A percentile compares a stretch with the other conserved stretches of the same genome.
These are phyloP conservation scores for Drosophila pegasa DNA, from an alignment of 2,888 invertebrate genomes.

Conservation along the genomic window DNA sequence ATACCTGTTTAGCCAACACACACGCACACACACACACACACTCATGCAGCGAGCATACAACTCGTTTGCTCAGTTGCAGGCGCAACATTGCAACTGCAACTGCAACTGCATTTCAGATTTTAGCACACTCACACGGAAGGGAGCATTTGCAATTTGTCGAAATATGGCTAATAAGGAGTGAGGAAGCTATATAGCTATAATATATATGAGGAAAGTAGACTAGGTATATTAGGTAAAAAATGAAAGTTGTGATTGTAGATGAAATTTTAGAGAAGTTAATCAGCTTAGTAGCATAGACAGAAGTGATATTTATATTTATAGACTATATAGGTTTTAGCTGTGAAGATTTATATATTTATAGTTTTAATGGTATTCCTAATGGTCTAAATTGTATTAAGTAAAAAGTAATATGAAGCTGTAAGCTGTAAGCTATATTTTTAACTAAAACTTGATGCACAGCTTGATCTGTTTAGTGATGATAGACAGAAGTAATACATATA, in stretches of 20 bases:
- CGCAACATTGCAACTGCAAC: slow-evolving; percentile 63
- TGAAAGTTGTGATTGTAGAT: too few relatives aligned
- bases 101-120: slow-evolving; percentile 67
- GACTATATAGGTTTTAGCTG: too few relatives aligned
- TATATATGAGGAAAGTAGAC: too few relatives aligned
- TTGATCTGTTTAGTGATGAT: not conserved
- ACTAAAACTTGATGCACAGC: not conserved
- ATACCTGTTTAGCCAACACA: slow-evolving; percentile 78
- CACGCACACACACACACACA: slow-evolving; percentile 26
- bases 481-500: not conserved
- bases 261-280: too few relatives aligned
- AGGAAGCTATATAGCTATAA: too few relatives aligned
- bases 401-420: not conserved
- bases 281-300: too few relatives aligned
- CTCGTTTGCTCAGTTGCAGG: slow-evolving; percentile 67
- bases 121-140: slow-evolving; percentile 27
- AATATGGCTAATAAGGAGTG: not conserved
- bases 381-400: not conserved
- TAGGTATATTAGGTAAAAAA: not conserved
- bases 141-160: slow-evolving; percentile 13
- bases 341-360: too few relatives aligned
- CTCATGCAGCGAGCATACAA: slow-evolving; percentile 46
- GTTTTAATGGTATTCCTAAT: too few relatives aligned
- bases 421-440: not conserved
- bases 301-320: too few relatives aligned